phyloP scores from a whole-genome alignment of 2,888 invertebrate species.

The Tolmerus cingulatus region DNA sequence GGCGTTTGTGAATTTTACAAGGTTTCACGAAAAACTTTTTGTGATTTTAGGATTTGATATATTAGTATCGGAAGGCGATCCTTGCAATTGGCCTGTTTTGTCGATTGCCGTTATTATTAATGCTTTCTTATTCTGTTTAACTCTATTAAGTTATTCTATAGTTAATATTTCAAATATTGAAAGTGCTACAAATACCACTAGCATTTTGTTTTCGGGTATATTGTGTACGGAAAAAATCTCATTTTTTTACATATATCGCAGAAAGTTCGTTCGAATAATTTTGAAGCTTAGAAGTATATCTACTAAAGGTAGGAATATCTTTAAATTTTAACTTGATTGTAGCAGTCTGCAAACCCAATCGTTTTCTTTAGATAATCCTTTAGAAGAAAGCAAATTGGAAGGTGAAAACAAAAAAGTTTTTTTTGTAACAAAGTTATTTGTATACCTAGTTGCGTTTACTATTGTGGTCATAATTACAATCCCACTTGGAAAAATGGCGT shows the following conservation, averaged over 20 bases:
- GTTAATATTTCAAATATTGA: background rate
- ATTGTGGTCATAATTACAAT: too few species aligned
- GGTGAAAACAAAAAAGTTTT: too few species aligned
- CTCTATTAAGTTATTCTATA: background rate
- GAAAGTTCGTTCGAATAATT: background rate
- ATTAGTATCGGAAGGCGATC: background rate
- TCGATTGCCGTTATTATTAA: background rate
- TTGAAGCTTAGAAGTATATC: background rate
- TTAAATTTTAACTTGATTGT: background rate
- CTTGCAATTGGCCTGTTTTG: background rate
- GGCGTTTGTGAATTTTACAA: background rate
- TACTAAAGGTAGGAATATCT: background rate
- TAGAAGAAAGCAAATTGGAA: too few species aligned
- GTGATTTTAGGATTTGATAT: background rate
- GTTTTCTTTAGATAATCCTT: too few species aligned
- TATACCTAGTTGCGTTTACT: too few species aligned
- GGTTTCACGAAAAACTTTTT: background rate
- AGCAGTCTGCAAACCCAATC: too few species aligned
- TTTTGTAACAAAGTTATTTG: too few species aligned
- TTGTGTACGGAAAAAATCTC: background rate
- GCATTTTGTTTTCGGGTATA: background rate
- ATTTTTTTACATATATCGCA: background rate
- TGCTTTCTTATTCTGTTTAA: too few species aligned
- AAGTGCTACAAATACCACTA: background rate
- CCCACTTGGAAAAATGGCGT: too few species aligned